These are phyloP conservation scores for Leucoptera coffeella DNA, from an alignment of 2,888 invertebrate genomes.

Conservation along the genomic window DNA sequence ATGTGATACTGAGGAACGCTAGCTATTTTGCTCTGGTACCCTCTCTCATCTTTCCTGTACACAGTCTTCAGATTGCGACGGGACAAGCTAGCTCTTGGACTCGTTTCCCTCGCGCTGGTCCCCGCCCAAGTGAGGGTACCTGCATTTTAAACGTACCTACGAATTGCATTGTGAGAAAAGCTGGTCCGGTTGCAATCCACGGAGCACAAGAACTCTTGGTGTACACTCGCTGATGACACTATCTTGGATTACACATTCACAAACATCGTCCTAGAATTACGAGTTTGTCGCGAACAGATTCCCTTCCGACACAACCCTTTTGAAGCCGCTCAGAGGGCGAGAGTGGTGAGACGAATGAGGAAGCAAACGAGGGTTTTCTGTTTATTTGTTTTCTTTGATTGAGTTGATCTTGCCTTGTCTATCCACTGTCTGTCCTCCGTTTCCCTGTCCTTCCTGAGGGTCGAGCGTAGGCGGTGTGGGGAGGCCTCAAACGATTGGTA, in stretches of 20 bases:
- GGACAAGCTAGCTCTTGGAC: too few relatives aligned
- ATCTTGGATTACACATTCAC: slow-evolving; percentile 54
- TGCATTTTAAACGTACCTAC: too few relatives aligned
- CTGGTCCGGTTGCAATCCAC: slow-evolving; percentile 55
- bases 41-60: slow-evolving; percentile 51
- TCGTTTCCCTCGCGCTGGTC: too few relatives aligned
- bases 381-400: slow-evolving; percentile 6
- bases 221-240: slow-evolving; percentile 46
- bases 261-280: slow-evolving; percentile 23
- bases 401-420: too few relatives aligned
- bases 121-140: too few relatives aligned
- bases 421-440: too few relatives aligned
- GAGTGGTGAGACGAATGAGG: too few relatives aligned
- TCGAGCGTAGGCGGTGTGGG: too few relatives aligned
- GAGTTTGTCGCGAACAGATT: too few relatives aligned
- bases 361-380: too few relatives aligned
- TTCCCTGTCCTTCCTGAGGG: background rate
- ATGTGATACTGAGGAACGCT: slow-evolving; percentile 48
- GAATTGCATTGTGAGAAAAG: slow-evolving; percentile 16
- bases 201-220: slow-evolving; percentile 54
- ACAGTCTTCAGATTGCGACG: slow-evolving; percentile 43
- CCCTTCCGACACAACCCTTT: too few relatives aligned
- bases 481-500: slow-evolving; percentile 41
- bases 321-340: too few relatives aligned
- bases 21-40: slow-evolving; percentile 50